Conservation (phyloP, 2,113 vertebrate species). For the Tringa solitaria region DNA sequence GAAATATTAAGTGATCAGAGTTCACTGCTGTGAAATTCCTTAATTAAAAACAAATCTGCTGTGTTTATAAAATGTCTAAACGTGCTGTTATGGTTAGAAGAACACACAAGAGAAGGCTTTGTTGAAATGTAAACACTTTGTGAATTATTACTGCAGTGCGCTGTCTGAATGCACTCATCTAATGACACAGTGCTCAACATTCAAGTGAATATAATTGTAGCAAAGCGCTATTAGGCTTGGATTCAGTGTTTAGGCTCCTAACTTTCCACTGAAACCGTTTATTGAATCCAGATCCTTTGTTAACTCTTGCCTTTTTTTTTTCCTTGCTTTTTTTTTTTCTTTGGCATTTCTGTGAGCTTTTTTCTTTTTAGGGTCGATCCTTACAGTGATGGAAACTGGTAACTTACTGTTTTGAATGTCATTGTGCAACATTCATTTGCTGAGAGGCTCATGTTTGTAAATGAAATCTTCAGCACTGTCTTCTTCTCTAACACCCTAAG, state of each 20-base stretch:
- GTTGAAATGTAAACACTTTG: constrained; percentile 56
- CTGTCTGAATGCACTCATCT: constrained; percentile 34
- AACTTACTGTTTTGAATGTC: not conserved
- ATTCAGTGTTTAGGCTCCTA: constrained; percentile 1
- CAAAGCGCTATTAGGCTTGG: constrained; percentile 2
- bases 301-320: not conserved
- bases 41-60: constrained; percentile 59
- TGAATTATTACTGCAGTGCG: constrained; percentile 35
- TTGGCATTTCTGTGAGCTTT: not conserved
- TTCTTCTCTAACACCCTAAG: not conserved
- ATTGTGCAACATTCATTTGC: not conserved
- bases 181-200: constrained; percentile 6
- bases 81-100: constrained; percentile 43
- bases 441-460: not conserved
- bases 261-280: constrained; percentile 6
- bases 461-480: not conserved
- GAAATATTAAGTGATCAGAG: constrained; percentile 44
- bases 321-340: not conserved
- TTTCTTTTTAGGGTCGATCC: not conserved
- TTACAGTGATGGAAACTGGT: not conserved
- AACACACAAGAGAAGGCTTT: constrained; percentile 43
- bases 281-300: not conserved
- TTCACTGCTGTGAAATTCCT: constrained; percentile 47
- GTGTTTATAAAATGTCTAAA: constrained; percentile 58
- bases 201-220: constrained; percentile 27